phyloP scores from a whole-genome alignment of 2,113 vertebrate species.

The Uropsilus gracilis region DNA sequence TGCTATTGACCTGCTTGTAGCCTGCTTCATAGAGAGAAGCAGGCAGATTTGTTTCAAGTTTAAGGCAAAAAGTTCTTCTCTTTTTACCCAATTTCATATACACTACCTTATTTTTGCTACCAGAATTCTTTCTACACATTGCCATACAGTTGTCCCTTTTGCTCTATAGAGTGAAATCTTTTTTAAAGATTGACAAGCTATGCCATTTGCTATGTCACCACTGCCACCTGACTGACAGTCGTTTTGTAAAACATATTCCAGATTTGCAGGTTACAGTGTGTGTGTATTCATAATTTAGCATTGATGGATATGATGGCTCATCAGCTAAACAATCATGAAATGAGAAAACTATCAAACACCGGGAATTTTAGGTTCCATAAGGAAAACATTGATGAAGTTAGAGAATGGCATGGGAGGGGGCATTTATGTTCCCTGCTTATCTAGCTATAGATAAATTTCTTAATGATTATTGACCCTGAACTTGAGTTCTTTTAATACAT shows the following conservation, averaged over 20 bases:
- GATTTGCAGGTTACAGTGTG: slow-evolving; percentile 21
- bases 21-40: too few relatives aligned
- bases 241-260: neutral
- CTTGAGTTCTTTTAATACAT: neutral
- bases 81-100: too few relatives aligned
- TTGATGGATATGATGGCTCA: neutral
- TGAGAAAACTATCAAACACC: neutral
- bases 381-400: neutral
- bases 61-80: too few relatives aligned
- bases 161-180: neutral
- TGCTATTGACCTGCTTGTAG: too few relatives aligned
- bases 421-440: neutral
- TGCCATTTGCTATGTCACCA: neutral
- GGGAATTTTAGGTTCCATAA: neutral
- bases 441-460: neutral
- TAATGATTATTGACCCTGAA: neutral
- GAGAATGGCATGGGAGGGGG: neutral
- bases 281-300: neutral
- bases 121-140: neutral
- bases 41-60: too few relatives aligned
- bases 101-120: neutral
- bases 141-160: neutral
- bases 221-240: neutral
- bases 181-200: neutral
- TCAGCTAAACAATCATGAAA: neutral